Conservation (phyloP, 2,113 vertebrate genomes). For the Dromas ardeola region DNA sequence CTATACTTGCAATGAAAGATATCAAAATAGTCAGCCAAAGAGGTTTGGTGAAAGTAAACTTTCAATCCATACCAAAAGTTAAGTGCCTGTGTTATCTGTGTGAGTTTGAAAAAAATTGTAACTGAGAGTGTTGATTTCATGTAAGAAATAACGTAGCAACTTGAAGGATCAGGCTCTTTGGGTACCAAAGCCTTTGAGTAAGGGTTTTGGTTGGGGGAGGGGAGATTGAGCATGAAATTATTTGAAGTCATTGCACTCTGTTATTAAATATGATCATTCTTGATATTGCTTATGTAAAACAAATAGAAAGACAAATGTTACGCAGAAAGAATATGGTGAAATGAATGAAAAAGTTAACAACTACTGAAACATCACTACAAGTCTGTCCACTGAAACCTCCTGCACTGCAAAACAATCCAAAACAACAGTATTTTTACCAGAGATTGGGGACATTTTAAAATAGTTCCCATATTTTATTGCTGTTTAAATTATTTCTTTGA, state of each 20-base stretch:
- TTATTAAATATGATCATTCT: background rate
- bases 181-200: background rate
- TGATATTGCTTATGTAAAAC: background rate
- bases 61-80: background rate
- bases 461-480: background rate
- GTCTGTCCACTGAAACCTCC: background rate
- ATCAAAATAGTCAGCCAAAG: background rate
- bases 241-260: background rate
- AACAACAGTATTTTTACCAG: background rate
- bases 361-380: background rate
- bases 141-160: background rate
- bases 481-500: background rate
- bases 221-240: fast-evolving
- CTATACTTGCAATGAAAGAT: background rate
- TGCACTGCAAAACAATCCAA: background rate
- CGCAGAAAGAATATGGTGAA: background rate
- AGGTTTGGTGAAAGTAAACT: background rate
- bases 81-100: background rate
- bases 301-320: background rate
- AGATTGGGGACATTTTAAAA: background rate
- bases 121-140: background rate
- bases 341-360: background rate
- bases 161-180: background rate
- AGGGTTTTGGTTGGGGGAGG: fast-evolving
- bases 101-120: background rate